Evolutionary conservation across 2,797 vertebrate species (phyloP), one percentile per base, ranked within the genome.

Genomic region (Malurus splendens): DNA sequence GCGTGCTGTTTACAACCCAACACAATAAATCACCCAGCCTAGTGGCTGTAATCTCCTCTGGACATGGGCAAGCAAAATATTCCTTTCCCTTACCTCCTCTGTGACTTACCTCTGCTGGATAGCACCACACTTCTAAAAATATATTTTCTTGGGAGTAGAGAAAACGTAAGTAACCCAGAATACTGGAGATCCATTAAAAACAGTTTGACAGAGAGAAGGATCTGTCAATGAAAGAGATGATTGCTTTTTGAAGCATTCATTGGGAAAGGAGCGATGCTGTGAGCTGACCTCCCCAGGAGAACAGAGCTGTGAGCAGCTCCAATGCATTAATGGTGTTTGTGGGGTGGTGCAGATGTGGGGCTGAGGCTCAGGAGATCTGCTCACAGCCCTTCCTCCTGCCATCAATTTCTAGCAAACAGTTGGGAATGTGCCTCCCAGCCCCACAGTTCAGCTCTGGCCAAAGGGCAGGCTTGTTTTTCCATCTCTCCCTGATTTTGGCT

Each of bases 221-320:
- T 22, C 59, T 78, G 38, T 59, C 51, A 66, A 3, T 61, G 62
- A 59, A 19, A 64, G 73, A 38, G 33, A 44, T 44, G 16, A 80
- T 55, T 82, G 48, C 57, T 88, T 92, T 86, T 36, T 55, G 84
- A 87, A 85, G 68, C 66, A 38, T 83, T 89, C 55, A 30, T 22
- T 83, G 85, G 65, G 76, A 89, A 65, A 51, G 47, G 51, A 62
- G 25, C 39, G 79, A 32, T 2, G 17, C 28, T 39, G 23, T 75
- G 54, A 44, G 12, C 30, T 72, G 72, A 62, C 41, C 39, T 85
- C 20, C 68, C 23, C 52, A 42, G 48, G 62, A 78, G 65, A 85
- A 47, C 47, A 68, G 71, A 65, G 32, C 51, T 51, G 20, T 20
- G 71, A 79, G 39, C 36, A 41, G 17, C 45, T 82, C 44, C 45